Percentiles rank a stretch among this genome's conserved stretches.
These are phyloP conservation scores for Drosophila setifemur DNA, from an alignment of 1,140 invertebrate genomes.

Conservation along the genomic window DNA sequence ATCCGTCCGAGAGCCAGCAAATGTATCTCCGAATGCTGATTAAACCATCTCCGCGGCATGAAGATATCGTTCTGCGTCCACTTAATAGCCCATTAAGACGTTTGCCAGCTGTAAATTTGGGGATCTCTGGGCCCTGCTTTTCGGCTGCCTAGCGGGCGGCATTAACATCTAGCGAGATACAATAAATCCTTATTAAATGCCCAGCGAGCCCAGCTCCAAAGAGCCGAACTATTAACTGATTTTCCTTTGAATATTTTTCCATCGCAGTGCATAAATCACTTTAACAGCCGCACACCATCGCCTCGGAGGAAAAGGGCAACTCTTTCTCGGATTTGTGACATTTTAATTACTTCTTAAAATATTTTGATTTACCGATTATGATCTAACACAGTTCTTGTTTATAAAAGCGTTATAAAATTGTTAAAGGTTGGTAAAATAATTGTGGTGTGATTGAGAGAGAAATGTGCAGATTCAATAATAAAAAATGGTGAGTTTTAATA, in stretches of 20 bases:
- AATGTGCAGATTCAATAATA: no score
- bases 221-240: conserved; percentile 66
- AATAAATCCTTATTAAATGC: conserved; percentile 80
- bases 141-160: conserved; percentile 37
- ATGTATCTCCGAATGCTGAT: conserved; percentile 55
- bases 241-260: conserved; percentile 66
- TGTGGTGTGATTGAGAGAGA: no score
- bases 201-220: conserved; percentile 53
- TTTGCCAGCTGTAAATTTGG: conserved; percentile 65
- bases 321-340: conserved; percentile 52
- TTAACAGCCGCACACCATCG: conserved; percentile 45
- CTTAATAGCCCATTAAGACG: conserved; percentile 76
- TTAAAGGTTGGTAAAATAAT: background rate
- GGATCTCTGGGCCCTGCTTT: conserved; percentile 6
- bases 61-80: conserved; percentile 57
- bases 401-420: background rate
- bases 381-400: conserved; percentile 17
- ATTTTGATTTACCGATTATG: conserved; percentile 64
- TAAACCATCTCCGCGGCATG: conserved; percentile 57
- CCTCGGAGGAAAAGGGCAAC: conserved; percentile 13
- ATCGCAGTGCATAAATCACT: conserved; percentile 67
- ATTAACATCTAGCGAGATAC: conserved; percentile 67
- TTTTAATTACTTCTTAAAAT: conserved; percentile 72
- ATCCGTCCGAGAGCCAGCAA: conserved; percentile 59
- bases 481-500: no score